Conservation (phyloP, 2,888 invertebrate species). For the Xestia sexstrigata region DNA sequence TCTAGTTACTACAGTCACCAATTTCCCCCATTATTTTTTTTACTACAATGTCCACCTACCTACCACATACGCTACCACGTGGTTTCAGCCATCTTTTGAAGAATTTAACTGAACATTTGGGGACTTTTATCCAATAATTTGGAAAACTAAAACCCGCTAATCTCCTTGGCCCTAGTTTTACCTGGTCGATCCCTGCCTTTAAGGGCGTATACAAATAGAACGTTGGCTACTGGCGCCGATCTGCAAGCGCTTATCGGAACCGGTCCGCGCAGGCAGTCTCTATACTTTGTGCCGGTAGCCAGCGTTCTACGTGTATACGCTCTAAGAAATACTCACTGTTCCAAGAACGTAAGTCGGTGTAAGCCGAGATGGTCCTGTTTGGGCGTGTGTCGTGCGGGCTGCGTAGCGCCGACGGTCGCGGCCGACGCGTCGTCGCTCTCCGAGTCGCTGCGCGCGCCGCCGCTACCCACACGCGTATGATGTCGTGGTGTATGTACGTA, state of each 20-base stretch:
- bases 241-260: too few relatives aligned
- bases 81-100: neutral
- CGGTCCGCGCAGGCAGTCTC: too few relatives aligned
- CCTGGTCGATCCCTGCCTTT: neutral
- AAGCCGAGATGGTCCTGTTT: constrained; percentile 88
- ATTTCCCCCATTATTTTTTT: neutral
- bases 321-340: constrained; percentile 79
- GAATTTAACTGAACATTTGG: neutral
- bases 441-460: constrained; percentile 91
- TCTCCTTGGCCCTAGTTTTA: accelerated
- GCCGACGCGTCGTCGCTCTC: constrained; percentile 93
- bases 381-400: constrained; percentile 79
- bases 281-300: too few relatives aligned
- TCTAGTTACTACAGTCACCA: neutral
- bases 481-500: constrained; percentile 49
- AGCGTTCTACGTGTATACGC: too few relatives aligned
- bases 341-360: constrained; percentile 82
- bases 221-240: too few relatives aligned
- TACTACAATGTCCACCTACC: too few relatives aligned
- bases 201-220: too few relatives aligned
- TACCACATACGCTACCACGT: too few relatives aligned
- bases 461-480: constrained; percentile 56
- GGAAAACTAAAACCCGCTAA: neutral
- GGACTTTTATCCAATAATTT: neutral
- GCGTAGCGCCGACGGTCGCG: constrained; percentile 80